Evolutionary conservation across 2,888 invertebrate species (phyloP).

Genomic region (Tipula confusa): DNA sequence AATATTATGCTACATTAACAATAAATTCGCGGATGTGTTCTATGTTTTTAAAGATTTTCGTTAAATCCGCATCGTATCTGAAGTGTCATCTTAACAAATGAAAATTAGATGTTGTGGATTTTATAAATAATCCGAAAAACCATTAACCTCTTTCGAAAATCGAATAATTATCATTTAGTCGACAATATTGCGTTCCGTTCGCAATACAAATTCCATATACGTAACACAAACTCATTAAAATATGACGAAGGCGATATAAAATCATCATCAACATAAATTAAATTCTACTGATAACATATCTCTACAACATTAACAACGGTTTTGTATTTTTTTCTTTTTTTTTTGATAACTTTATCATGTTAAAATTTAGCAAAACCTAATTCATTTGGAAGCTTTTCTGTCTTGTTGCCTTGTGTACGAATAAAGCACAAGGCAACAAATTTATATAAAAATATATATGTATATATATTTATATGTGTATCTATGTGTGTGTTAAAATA

Average conservation of each 20-base stretch:
- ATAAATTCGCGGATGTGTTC: too few species aligned
- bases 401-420: not conserved
- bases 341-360: not conserved
- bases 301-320: not conserved
- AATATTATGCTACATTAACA: too few species aligned
- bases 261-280: slow-evolving; percentile 25
- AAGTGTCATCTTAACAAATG: too few species aligned
- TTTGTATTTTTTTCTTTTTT: not conserved
- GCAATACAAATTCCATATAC: not conserved
- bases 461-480: not conserved
- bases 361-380: not conserved
- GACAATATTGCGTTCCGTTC: not conserved
- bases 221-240: not conserved
- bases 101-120: too few species aligned
- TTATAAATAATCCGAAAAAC: too few species aligned
- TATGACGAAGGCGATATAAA: not conserved
- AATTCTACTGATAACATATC: not conserved
- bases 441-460: not conserved
- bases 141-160: too few species aligned
- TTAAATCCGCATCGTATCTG: too few species aligned
- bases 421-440: not conserved
- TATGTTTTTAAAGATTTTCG: too few species aligned
- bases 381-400: not conserved
- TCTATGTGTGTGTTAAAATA: not conserved
- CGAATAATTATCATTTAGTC: not conserved